Evolutionary conservation across 2,797 vertebrate species (phyloP).

Genomic region (Sternarchorhynchus goeldii): DNA sequence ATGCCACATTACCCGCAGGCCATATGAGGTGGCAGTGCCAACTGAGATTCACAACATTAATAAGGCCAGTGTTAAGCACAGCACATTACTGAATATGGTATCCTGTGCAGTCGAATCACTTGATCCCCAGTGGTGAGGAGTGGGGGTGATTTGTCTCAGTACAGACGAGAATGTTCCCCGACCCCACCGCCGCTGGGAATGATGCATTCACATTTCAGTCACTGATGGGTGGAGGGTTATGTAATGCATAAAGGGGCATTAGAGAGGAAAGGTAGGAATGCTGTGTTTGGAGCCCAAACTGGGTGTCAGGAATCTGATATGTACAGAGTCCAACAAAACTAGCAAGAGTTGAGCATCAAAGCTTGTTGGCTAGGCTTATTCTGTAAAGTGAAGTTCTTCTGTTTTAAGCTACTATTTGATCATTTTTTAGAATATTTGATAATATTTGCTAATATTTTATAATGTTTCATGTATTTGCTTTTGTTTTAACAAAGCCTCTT

Average conservation of each 20-base stretch:
- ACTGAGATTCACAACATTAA: conserved; percentile 75
- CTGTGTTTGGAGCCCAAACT: conserved; percentile 26
- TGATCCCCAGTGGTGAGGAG: conserved; percentile 73
- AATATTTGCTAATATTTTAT: background rate
- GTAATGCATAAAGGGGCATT: too few species aligned
- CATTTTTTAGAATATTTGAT: too few species aligned
- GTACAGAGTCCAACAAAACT: background rate
- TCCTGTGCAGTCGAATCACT: conserved; percentile 85
- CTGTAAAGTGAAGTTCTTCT: background rate
- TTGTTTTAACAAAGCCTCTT: background rate
- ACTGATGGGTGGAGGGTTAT: too few species aligned
- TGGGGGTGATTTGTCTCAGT: conserved; percentile 27
- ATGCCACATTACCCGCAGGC: conserved; percentile 76
- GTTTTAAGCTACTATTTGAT: background rate
- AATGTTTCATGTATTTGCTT: background rate
- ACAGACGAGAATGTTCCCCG: conserved; percentile 72
- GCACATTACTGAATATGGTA: conserved; percentile 77
- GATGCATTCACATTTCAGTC: background rate
- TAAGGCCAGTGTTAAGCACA: conserved; percentile 70
- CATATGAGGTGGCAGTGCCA: conserved; percentile 78
- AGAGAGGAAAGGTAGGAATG: too few species aligned
- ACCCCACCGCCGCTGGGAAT: conserved; percentile 37
- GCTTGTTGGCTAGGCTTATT: too few species aligned
- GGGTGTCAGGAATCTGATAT: conserved; percentile 58
- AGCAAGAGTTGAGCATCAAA: background rate